Conservation (phyloP, 2,888 invertebrate species). For the Nasonia oneida region DNA sequence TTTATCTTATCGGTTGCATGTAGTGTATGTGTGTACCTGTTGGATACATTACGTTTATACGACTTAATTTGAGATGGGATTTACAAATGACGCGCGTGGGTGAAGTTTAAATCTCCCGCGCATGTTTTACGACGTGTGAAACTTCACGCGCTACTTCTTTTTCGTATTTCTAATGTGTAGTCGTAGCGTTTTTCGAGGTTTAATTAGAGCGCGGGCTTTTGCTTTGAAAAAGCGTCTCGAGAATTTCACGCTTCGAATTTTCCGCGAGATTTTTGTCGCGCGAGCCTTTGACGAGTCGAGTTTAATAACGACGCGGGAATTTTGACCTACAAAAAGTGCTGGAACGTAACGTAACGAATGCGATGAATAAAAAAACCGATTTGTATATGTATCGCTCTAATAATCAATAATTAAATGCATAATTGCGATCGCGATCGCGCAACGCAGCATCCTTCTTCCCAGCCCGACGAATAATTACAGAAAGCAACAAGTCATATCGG, state of each 20-base stretch:
- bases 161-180: not conserved
- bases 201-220: not conserved
- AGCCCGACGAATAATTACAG: conserved; percentile 22
- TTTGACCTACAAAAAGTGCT: not conserved
- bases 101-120: no score
- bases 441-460: not conserved
- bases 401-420: not conserved
- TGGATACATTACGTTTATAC: not conserved
- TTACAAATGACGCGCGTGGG: not conserved
- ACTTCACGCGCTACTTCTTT: no score
- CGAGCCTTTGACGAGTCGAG: not conserved
- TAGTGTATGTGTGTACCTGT: not conserved
- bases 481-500: conserved; percentile 11
- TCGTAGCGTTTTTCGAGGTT: not conserved
- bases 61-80: not conserved
- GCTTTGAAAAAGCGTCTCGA: not conserved
- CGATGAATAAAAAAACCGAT: no score
- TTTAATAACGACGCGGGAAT: not conserved
- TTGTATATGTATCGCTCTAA: not conserved
- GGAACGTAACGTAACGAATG: not conserved
- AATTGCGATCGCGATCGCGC: not conserved
- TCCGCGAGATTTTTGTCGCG: no score
- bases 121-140: no score
- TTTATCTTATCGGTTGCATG: not conserved
- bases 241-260: no score